Evolutionary conservation across 2,113 vertebrate genomes (phyloP), one percentile per base, ranked within the genome.

Genomic region (Varanus komodoensis): DNA sequence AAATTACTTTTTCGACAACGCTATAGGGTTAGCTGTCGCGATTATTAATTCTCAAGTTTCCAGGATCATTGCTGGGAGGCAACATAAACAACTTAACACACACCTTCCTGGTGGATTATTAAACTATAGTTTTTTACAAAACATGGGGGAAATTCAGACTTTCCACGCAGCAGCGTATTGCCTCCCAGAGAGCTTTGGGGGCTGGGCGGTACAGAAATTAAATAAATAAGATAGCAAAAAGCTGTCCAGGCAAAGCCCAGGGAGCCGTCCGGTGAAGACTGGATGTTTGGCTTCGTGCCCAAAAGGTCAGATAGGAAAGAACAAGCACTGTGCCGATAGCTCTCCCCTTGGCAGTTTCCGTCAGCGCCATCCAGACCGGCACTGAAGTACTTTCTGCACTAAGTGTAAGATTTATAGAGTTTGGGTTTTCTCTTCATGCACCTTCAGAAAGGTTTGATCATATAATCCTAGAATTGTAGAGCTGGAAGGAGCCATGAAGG

Each of bases 371-470:
- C 4, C 8, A 23, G 21, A 68, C 9, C 61, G 17, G n/a, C 82
- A 19, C 1, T 88, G 54, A 54, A 90, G 7, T 14, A 71, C n/a
- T 11, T 69, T 77, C 57, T 86, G 89, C 19, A 1, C 2, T 29
- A 88, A 87, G 34, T 92, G 2, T 86, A 92, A 93, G 44, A 67
- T 0, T 0, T 0, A 32, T 2, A 15, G 32, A 83, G 73, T 27
- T 0, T 27, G 1, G 4, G 1, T 0, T 7, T 27, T 32, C 90
- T 52, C 48, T 29, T 82, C 79, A 50, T 7, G 23, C 52, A 87
- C 38, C 11, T 34, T 14, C 0, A 86, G 88, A 77, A 82, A 93
- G 87, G 89, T 32, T 61, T 64, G 78, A 92, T 92, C 87, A 93
- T 3, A 44, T 1, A 3, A 44, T 44, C 38, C 38, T 44, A 44